Base-by-base conservation (phyloP, 2,797 vertebrate genomes). In the Poeciliopsis gracilis region DNA sequence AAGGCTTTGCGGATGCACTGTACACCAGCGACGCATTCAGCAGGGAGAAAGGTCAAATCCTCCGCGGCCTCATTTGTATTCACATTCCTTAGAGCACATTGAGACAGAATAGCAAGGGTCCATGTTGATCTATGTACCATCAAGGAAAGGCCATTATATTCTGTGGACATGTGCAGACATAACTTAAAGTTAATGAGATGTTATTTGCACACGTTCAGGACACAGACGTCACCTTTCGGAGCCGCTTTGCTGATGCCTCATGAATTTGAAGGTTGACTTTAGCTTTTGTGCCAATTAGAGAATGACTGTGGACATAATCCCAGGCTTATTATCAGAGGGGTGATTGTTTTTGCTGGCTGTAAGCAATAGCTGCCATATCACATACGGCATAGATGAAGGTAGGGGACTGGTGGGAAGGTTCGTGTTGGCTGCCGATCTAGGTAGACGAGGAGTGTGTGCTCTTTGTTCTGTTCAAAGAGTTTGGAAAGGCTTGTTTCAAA, bases 151-250 rank as follows among this genome's bases (percentile, higher is more conserved):
- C 87, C 85, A 82, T 91, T 92, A 84, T 89, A 84, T 87, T 85
- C 86, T 71, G 77, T 57, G 86, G 87, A 92, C 93, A 95, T 95
- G 95, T 73, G 78, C 75, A 43, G 84, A 91, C 94, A 94, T 94
- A 95, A 91, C 82, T 95, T 90, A 92, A 86, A 90, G 81, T 87
- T 95, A 95, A 95, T 95, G 93, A 94, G 90, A 89, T 79, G 77
- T 82, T 82, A 77, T 94, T 93, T 93, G 89, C 88, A 92, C 93
- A 94, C 83, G 75, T 86, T 85, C 88, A 87, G 86, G 77, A 88
- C 76, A 38, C 36, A 71, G 78, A 70, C 79, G 82, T 89, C 75
- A 85, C 89, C 86, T 93, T 87, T 84, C 72, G 74, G 55, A 75
- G 66, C 82, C 57, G 79, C 77, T 86, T 82, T 85, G 85, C 66